Base-by-base conservation (phyloP, 1,140 invertebrate genomes). In the Potamilus streckersoni region DNA sequence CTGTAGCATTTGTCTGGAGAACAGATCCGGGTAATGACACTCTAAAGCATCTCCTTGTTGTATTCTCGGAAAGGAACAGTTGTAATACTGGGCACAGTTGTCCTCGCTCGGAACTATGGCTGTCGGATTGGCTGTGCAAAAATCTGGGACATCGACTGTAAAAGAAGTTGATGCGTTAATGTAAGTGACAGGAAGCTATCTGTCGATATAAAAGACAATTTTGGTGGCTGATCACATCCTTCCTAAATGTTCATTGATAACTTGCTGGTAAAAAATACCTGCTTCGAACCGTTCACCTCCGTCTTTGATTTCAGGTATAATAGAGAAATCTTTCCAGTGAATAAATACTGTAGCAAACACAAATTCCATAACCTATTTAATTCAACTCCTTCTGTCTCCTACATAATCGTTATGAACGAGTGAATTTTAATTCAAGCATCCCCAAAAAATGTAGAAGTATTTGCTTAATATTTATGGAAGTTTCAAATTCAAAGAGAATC, bases 51-150 rank as follows among this genome's bases (percentile, higher is more conserved):
- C 19, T 2, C n/a, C 65, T 8, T 65, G 23, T 20, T 23, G 60
- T 58, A 58, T 14, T 38, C 17, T 15, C 8, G 55, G 61, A 59
- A 65, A 65, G 19, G 79, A 77, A 71, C 84, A 85, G 78, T 85
- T 79, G 67, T 83, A 85, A 64, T 84, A 85, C 74, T 83, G 83
- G 55, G 80, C 84, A 80, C 84, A 85, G 76, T 85, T 82, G 15
- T 73, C 73, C 11, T 70, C 65, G 68, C 83, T 75, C 38, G 78
- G 27, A 60, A 75, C 79, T 27, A 82, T 73, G 19, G 72, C 59
- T 11, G 3, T 69, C 19, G 72, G 72, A 19, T 79, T 79, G 13
- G 80, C 75, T 20, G 69, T 66, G 61, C 80, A 82, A 17, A 76
- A 79, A 16, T 76, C 61, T 59, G 71, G 58, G 15, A 82, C 74